These are phyloP conservation scores for Cryptocheilus praepositus DNA, from an alignment of 2,888 invertebrate genomes.

Conservation along the genomic window DNA sequence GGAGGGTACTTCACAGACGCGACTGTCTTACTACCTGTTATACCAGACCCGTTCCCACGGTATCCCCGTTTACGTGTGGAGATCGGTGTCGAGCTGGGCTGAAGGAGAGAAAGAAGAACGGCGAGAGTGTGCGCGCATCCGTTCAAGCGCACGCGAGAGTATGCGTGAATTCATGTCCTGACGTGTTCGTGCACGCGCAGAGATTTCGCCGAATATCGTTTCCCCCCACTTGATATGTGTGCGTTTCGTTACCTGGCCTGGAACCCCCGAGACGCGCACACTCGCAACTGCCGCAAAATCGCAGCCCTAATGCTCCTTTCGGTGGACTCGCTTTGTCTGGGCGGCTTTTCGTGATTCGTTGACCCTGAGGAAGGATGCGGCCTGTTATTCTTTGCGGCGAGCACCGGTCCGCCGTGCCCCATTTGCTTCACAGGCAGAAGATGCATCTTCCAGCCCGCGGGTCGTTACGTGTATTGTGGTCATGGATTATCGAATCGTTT, in stretches of 20 bases:
- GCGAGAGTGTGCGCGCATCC: too few relatives aligned
- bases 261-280: not conserved
- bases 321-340: constrained; percentile 12
- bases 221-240: not conserved
- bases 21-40: constrained; percentile 60
- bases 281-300: constrained; percentile 1
- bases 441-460: too few relatives aligned
- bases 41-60: constrained; percentile 59
- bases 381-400: too few relatives aligned
- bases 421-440: too few relatives aligned
- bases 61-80: constrained; percentile 25
- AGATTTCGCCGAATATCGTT: constrained; percentile 1
- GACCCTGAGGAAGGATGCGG: constrained; percentile 1
- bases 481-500: too few relatives aligned
- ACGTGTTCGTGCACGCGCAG: constrained; percentile 7
- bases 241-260: constrained; percentile 2
- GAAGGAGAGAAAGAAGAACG: not conserved
- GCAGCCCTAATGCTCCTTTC: not conserved
- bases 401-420: too few relatives aligned
- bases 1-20: constrained; percentile 20
- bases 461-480: too few relatives aligned
- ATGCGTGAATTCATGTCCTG: not conserved
- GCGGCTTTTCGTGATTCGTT: constrained; percentile 11
- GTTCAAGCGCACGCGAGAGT: not conserved
- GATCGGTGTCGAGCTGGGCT: constrained; percentile 15